Evolutionary conservation across 2,888 invertebrate genomes (phyloP), one percentile per base, ranked within the genome.

Genomic region (Heliconius sara): DNA sequence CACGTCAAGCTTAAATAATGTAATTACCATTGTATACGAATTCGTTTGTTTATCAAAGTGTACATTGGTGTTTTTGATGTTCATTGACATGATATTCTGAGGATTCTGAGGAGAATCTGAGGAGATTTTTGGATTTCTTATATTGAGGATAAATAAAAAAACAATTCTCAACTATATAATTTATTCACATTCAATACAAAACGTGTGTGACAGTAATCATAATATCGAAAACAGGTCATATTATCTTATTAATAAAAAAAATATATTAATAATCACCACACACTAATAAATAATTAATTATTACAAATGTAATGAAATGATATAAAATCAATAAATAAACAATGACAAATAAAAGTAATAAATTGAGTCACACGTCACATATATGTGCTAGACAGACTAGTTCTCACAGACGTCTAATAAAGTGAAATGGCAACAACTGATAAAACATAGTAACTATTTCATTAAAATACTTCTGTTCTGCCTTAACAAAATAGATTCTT

Each of bases 151-250:
- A 83, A 84, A 84, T 83, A 78, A 87, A 88, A 47, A 90, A 85
- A 82, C 81, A 82, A 73, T 76, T 86, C 90, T 90, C 89, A 95
- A 94, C 94, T 95, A 94, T 93, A 94, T 94, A 91, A 92, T 95
- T 95, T 95, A 95, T 95, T 95, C 93, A 95, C 95, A 95, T 95
- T 93, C 94, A 95, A 95, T 95, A 94, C 94, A 95, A 95, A 95
- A 95, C 92, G 90, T 89, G 93, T 92, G 94, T 93, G 93, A 92
- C 88, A 88, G 90, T 83, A 90, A 88, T 90, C 92, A 91, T 92
- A 93, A 95, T 89, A 88, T 88, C 91, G 89, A 85, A 88, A 88
- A 91, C 90, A 90, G 89, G 87, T 85, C 83, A 86, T 86, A 88
- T 87, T 84, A 47, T 77, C 83, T 81, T 60, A 80, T 79, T 84